Conservation (phyloP, 2,888 invertebrate species). For the Noctua pronuba region DNA sequence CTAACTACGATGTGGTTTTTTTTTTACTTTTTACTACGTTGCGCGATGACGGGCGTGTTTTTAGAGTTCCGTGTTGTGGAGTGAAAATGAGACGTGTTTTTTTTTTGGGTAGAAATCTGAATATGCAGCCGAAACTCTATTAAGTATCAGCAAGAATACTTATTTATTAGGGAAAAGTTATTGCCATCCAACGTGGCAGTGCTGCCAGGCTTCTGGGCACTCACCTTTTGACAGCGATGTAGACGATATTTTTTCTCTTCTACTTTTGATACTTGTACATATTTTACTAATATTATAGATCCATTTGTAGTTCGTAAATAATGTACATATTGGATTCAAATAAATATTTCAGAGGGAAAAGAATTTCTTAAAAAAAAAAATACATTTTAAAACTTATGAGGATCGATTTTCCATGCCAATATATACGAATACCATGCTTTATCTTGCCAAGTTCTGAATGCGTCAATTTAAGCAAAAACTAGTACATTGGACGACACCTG, state of each 20-base stretch:
- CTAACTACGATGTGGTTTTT: conserved; percentile 33
- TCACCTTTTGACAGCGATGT: too few species aligned
- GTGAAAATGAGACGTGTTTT: conserved; percentile 3
- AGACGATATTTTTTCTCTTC: too few species aligned
- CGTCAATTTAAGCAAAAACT: conserved; percentile 61
- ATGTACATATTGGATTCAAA: too few species aligned
- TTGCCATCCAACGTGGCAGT: too few species aligned
- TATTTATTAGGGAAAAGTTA: not conserved
- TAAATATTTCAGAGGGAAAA: too few species aligned
- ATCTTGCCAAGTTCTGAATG: not conserved
- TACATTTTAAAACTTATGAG: not conserved
- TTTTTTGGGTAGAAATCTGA: not conserved
- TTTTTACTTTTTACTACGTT: conserved; percentile 38
- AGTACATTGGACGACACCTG: conserved; percentile 56
- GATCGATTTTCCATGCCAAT: not conserved
- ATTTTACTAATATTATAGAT: too few species aligned
- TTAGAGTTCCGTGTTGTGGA: conserved; percentile 43
- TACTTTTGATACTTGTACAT: too few species aligned
- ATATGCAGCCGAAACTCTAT: not conserved
- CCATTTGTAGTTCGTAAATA: too few species aligned
- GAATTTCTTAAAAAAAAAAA: not conserved
- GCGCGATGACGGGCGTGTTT: conserved; percentile 38
- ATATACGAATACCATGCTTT: not conserved
- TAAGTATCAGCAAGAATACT: not conserved
- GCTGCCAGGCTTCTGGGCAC: too few species aligned